A percentile compares a stretch with the other conserved stretches of the same genome.
Conservation (phyloP, 2,797 vertebrate species). For the Pseudomugil gertrudae region DNA sequence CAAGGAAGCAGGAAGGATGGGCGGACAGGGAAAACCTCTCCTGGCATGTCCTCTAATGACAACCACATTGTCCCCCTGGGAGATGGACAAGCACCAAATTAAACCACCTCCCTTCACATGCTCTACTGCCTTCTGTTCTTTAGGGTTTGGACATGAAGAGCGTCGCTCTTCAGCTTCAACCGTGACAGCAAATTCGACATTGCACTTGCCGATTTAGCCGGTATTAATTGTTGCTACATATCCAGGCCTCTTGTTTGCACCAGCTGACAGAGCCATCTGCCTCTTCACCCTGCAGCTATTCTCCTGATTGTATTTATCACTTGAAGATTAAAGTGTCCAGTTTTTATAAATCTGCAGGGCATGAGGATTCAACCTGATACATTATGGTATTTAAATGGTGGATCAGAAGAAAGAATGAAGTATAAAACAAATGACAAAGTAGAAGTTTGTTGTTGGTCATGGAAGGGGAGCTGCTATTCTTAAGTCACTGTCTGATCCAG, state of each 20-base stretch:
- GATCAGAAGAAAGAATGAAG: background rate
- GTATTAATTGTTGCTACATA: slow-evolving; percentile 18
- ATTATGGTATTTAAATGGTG: background rate
- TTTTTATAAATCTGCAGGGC: background rate
- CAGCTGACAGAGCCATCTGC: slow-evolving; percentile 29
- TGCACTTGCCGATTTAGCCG: slow-evolving; percentile 10
- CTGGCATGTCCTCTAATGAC: slow-evolving; percentile 60
- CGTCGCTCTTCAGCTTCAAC: slow-evolving; percentile 14
- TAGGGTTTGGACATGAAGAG: background rate
- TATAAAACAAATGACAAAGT: too few species aligned
- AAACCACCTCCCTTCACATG: slow-evolving; percentile 23
- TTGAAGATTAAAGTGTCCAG: slow-evolving; percentile 7
- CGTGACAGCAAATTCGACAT: background rate
- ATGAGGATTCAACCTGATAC: slow-evolving; percentile 5
- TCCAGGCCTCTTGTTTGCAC: slow-evolving; percentile 8
- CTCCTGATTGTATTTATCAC: slow-evolving; percentile 29
- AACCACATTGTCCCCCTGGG: slow-evolving; percentile 54
- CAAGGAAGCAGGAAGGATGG: slow-evolving; percentile 20
- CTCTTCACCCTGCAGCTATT: slow-evolving; percentile 25
- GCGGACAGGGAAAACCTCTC: slow-evolving; percentile 23
- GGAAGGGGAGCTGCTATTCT: too few species aligned
- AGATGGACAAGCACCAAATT: slow-evolving; percentile 22
- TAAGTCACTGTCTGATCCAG: too few species aligned
- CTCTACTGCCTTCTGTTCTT: background rate
- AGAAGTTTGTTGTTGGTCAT: too few species aligned